These are phyloP conservation scores for Heliconius ismenius DNA, from an alignment of 2,888 invertebrate species.

Conservation along the genomic window DNA sequence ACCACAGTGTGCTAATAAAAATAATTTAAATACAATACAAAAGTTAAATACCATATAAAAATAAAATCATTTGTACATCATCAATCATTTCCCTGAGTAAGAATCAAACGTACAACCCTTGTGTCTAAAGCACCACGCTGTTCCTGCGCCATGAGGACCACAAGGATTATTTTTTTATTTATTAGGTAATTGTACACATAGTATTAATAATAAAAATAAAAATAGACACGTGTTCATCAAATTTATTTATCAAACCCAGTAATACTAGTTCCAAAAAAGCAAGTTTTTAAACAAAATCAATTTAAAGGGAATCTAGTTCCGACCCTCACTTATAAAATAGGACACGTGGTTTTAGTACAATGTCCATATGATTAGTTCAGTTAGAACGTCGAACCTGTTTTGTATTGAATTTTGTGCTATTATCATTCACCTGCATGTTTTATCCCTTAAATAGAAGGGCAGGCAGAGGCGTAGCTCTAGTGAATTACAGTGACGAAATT, in stretches of 20 bases:
- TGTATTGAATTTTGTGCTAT: neutral
- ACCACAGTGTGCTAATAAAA: too few relatives aligned
- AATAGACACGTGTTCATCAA: neutral
- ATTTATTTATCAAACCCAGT: conserved; percentile 42
- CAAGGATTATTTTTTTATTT: too few relatives aligned
- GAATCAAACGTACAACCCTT: too few relatives aligned
- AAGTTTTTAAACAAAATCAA: conserved; percentile 52
- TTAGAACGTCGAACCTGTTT: conserved; percentile 9
- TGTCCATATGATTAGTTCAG: neutral
- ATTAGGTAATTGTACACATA: neutral
- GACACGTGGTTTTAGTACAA: conserved; percentile 17
- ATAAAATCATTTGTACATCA: too few relatives aligned
- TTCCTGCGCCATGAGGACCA: too few relatives aligned
- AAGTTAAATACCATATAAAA: too few relatives aligned
- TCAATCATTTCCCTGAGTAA: too few relatives aligned
- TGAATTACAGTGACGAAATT: neutral
- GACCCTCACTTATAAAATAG: conserved; percentile 45
- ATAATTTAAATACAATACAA: too few relatives aligned
- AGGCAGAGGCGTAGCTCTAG: neutral
- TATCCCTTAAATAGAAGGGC: neutral
- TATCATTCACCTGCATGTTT: neutral
- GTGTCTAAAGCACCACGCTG: too few relatives aligned
- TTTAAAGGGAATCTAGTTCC: conserved; percentile 51
- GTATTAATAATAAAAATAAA: too few relatives aligned
- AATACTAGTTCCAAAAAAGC: conserved; percentile 44